Evolutionary conservation across 2,113 vertebrate species (phyloP).

Genomic region (Rynchops niger): DNA sequence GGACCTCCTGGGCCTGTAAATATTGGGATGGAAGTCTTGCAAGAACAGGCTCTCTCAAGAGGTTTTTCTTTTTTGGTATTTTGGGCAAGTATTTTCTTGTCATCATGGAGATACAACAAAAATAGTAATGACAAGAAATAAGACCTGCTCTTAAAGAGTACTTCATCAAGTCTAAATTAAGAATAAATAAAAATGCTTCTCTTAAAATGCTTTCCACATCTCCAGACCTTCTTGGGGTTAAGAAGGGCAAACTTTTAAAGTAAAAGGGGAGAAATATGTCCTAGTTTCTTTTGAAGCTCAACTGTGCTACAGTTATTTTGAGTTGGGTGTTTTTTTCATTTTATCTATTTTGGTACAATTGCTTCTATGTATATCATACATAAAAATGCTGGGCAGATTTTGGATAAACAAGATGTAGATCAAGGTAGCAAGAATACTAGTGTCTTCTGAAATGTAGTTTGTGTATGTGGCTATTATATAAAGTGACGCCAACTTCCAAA

Average conservation of each 20-base stretch:
- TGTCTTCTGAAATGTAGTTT: background rate
- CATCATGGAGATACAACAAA: constrained; percentile 5
- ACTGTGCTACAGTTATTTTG: background rate
- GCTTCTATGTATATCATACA: background rate
- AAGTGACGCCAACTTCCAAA: background rate
- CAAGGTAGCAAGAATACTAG: background rate
- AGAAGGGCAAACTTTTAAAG: background rate
- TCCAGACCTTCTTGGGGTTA: background rate
- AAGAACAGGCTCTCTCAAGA: constrained; percentile 21
- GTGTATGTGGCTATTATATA: background rate
- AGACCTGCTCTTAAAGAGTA: constrained; percentile 31
- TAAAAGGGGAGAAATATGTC: background rate
- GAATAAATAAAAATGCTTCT: background rate
- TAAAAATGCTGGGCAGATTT: background rate
- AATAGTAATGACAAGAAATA: constrained; percentile 43
- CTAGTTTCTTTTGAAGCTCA: background rate
- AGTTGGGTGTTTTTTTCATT: background rate
- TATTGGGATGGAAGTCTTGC: constrained; percentile 25
- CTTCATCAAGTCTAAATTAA: constrained; percentile 35
- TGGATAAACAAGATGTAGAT: background rate
- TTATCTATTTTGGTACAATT: background rate
- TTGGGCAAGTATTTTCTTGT: constrained; percentile 46
- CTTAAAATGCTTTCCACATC: constrained; percentile 16
- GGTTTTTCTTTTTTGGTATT: constrained; percentile 4
- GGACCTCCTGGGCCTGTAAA: constrained; percentile 36